phyloP scores from a whole-genome alignment of 2,113 vertebrate species.

The Sus scrofa region DNA sequence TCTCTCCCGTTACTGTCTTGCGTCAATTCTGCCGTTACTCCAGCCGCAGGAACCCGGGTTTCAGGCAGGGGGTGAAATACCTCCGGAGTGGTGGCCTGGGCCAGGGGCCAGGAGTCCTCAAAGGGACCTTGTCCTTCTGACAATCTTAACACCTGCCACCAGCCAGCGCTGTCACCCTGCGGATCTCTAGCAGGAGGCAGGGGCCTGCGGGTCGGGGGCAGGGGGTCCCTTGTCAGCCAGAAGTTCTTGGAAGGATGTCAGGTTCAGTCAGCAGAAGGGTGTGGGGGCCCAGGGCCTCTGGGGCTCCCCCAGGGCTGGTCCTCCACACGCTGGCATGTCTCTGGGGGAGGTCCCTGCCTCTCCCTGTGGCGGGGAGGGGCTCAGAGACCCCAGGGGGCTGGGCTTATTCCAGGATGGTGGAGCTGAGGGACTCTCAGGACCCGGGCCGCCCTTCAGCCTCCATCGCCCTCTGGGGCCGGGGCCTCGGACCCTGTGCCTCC shows the following conservation, averaged over 20 bases:
- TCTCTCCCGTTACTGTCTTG: neutral
- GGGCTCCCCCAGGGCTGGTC: neutral
- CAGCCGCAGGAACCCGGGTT: neutral
- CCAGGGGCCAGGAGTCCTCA: neutral
- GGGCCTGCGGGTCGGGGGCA: neutral
- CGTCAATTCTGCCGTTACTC: neutral
- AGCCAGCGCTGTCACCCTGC: neutral
- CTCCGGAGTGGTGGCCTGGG: neutral
- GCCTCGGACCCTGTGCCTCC: too few species aligned
- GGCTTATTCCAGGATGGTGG: neutral
- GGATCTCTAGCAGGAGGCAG: neutral
- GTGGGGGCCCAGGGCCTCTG: neutral
- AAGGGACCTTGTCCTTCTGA: neutral
- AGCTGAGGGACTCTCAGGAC: neutral
- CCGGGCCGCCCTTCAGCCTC: neutral
- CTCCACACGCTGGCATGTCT: neutral
- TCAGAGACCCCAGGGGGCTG: neutral
- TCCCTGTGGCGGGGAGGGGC: neutral
- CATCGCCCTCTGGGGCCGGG: accelerated
- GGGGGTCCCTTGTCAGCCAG: accelerated
- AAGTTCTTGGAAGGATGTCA: neutral
- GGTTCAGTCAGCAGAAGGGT: neutral
- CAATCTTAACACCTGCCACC: too few species aligned
- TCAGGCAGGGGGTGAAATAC: neutral
- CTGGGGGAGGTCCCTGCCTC: neutral